A percentile compares a stretch with the other conserved stretches of the same genome.
phyloP scores from a whole-genome alignment of 2,797 vertebrate species.

The Furcifer pardalis region DNA sequence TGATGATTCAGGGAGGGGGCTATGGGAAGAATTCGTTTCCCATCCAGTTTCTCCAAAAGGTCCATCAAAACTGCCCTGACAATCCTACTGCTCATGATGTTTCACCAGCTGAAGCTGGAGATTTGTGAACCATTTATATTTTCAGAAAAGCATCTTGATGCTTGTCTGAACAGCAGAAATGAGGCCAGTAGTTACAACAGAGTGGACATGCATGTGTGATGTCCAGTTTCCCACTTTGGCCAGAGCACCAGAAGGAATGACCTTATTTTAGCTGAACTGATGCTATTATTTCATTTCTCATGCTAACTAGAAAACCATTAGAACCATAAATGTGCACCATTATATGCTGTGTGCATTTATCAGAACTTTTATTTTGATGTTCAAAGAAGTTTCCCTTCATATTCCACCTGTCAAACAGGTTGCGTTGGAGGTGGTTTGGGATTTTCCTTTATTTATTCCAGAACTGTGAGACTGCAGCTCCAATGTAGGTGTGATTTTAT shows the following conservation, averaged over 20 bases:
- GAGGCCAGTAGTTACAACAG: conserved; percentile 41
- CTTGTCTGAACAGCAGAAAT: conserved; percentile 59
- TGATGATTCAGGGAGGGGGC: neutral
- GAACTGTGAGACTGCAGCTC: conserved; percentile 45
- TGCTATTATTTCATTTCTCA: conserved; percentile 30
- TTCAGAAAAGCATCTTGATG: conserved; percentile 61
- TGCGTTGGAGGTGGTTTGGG: conserved; percentile 40
- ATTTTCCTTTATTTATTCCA: conserved; percentile 60
- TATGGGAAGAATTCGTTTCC: conserved; percentile 12
- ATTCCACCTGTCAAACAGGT: conserved; percentile 58
- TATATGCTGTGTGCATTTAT: neutral
- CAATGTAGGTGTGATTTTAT: neutral
- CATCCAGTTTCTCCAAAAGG: conserved; percentile 33
- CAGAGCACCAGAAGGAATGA: conserved; percentile 42
- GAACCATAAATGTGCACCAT: neutral
- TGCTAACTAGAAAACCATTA: conserved; percentile 53
- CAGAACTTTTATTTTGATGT: conserved; percentile 23
- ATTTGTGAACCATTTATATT: conserved; percentile 54
- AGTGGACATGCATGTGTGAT: neutral
- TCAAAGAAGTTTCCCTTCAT: conserved; percentile 58
- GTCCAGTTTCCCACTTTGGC: conserved; percentile 54
- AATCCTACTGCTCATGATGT: conserved; percentile 53
- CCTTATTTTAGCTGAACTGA: conserved; percentile 53
- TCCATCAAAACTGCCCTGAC: neutral
- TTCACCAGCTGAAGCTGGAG: conserved; percentile 56